A percentile compares a stretch with the other conserved stretches of the same genome.
Evolutionary conservation across 2,797 vertebrate species (phyloP).

Genomic region (Sebastes hopkinsi): DNA sequence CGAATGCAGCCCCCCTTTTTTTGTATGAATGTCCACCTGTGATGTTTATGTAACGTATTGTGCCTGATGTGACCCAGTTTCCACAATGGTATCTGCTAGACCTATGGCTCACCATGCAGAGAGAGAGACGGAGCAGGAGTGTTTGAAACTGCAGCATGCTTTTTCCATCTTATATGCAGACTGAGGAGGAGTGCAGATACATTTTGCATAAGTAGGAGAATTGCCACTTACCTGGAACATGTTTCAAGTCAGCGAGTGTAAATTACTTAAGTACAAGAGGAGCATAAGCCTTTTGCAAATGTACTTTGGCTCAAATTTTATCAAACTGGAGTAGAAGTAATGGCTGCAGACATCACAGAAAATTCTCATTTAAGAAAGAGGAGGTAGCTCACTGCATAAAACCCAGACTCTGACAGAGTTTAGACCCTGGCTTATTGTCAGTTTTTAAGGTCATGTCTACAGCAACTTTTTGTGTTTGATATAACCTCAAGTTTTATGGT

Average conservation of each 20-base stretch:
- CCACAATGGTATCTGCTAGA: constrained; percentile 41
- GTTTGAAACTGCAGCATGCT: constrained; percentile 30
- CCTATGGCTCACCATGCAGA: constrained; percentile 43
- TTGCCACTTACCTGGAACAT: constrained; percentile 58
- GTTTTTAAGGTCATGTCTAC: constrained; percentile 24
- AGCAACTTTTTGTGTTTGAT: neutral
- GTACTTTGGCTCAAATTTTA: constrained; percentile 44
- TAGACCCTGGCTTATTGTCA: neutral
- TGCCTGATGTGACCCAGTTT: constrained; percentile 66
- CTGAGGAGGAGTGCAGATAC: constrained; percentile 49
- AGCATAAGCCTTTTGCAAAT: constrained; percentile 47
- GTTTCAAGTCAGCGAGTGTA: constrained; percentile 53
- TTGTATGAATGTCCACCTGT: constrained; percentile 68
- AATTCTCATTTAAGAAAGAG: neutral
- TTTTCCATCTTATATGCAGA: constrained; percentile 49
- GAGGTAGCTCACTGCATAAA: neutral
- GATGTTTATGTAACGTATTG: constrained; percentile 63
- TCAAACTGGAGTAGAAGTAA: constrained; percentile 8
- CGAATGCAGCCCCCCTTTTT: constrained; percentile 61
- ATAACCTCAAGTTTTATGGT: neutral
- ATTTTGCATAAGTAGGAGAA: constrained; percentile 63
- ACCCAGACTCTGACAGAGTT: neutral
- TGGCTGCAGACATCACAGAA: constrained; percentile 14
- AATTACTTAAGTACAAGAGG: constrained; percentile 56
- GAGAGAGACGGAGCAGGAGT: constrained; percentile 17